A percentile compares a stretch with the other conserved stretches of the same genome.
Evolutionary conservation across 2,113 vertebrate genomes (phyloP).

Genomic region (Puma concolor): DNA sequence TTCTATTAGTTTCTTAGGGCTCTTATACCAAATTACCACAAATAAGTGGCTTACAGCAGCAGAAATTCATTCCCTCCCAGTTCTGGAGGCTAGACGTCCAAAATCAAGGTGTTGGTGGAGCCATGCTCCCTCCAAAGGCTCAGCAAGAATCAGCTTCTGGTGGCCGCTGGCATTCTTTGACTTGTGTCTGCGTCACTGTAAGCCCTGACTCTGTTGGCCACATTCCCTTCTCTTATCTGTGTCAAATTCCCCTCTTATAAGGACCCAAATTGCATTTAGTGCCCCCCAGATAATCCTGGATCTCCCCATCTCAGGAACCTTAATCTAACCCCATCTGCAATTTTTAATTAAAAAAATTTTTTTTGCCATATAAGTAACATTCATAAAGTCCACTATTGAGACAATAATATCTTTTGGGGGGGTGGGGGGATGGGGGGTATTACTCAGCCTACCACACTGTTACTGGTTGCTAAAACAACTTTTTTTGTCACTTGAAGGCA

Average conservation of each 20-base stretch:
- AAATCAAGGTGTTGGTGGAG: neutral
- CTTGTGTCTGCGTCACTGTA: neutral
- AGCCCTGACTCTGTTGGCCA: neutral
- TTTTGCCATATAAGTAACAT: neutral
- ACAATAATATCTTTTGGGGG: neutral
- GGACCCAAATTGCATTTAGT: neutral
- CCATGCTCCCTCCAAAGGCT: neutral
- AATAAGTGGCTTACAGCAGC: neutral
- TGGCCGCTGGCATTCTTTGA: neutral
- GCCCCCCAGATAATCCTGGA: neutral
- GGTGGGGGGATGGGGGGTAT: neutral
- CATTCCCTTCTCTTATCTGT: neutral
- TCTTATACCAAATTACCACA: neutral
- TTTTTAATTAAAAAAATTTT: neutral
- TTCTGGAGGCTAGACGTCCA: neutral
- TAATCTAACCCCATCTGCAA: neutral
- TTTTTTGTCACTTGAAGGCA: neutral
- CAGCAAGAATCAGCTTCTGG: neutral
- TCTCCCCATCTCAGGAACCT: neutral
- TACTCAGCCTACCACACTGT: neutral
- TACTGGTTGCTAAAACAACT: neutral
- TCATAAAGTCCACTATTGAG: neutral
- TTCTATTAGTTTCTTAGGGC: neutral
- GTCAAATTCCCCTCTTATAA: neutral
- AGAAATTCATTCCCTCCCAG: neutral